Evolutionary conservation across 2,113 vertebrate genomes (phyloP).

Genomic region (Esox niger): DNA sequence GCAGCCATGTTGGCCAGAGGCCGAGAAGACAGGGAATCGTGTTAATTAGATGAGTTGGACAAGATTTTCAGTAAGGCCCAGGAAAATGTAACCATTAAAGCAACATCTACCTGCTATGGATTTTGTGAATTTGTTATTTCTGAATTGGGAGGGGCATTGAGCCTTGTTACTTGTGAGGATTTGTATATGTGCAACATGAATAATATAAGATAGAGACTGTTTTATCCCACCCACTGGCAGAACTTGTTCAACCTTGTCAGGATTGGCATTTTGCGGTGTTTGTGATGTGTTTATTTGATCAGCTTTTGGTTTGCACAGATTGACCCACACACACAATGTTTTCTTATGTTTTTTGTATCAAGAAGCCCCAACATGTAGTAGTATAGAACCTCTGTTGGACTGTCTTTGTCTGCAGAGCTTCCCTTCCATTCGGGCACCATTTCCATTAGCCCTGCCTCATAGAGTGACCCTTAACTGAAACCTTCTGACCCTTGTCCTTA

Average conservation of each 20-base stretch:
- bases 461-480: constrained; percentile 36
- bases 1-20: constrained; percentile 36
- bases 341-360: not conserved
- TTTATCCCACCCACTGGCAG: not conserved
- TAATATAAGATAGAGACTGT: not conserved
- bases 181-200: not conserved
- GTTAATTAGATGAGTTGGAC: not conserved
- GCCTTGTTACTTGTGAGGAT: not conserved
- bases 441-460: constrained; percentile 28
- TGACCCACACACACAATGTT: not conserved
- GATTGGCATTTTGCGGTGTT: not conserved
- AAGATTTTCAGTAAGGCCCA: constrained; percentile 1
- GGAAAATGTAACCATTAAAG: not conserved
- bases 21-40: no score
- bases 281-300: not conserved
- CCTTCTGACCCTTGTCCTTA: constrained; percentile 28
- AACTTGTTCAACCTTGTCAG: not conserved
- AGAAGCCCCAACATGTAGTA: constrained; percentile 3
- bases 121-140: not conserved
- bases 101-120: not conserved
- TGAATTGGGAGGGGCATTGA: not conserved
- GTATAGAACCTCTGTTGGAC: constrained; percentile 4
- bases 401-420: constrained; percentile 1
- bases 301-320: not conserved
- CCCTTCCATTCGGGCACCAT: constrained; percentile 37